Evolutionary conservation across 2,113 vertebrate genomes (phyloP).

Genomic region (Prinia subflava): DNA sequence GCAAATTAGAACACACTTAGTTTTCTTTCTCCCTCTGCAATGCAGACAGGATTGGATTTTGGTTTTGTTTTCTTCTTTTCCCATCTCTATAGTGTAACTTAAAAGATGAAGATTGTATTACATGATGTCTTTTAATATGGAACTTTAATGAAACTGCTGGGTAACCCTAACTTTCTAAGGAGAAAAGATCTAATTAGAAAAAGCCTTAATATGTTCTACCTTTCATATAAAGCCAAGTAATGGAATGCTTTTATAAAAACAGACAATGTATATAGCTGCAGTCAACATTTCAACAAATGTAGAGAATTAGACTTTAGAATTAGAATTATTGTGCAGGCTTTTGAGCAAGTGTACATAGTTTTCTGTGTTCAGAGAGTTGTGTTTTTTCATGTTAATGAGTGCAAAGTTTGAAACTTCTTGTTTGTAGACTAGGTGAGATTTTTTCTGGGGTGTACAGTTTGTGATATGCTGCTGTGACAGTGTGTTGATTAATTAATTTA

Average conservation of each 20-base stretch:
- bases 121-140: background rate
- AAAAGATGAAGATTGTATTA: background rate
- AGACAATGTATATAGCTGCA: background rate
- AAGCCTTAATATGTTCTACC: background rate
- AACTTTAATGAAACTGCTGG: background rate
- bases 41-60: background rate
- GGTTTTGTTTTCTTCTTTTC: background rate
- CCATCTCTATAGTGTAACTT: background rate
- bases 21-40: background rate
- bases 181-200: background rate
- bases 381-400: background rate
- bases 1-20: background rate
- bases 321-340: background rate
- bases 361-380: background rate
- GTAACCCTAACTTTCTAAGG: background rate
- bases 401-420: background rate
- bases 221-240: background rate
- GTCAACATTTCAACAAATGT: background rate
- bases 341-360: background rate
- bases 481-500: too few species aligned
- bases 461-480: too few species aligned
- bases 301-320: background rate
- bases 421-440: background rate
- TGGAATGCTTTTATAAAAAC: background rate
- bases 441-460: background rate